Conservation (phyloP, 2,888 invertebrate genomes). For the Melanostoma scalare region DNA sequence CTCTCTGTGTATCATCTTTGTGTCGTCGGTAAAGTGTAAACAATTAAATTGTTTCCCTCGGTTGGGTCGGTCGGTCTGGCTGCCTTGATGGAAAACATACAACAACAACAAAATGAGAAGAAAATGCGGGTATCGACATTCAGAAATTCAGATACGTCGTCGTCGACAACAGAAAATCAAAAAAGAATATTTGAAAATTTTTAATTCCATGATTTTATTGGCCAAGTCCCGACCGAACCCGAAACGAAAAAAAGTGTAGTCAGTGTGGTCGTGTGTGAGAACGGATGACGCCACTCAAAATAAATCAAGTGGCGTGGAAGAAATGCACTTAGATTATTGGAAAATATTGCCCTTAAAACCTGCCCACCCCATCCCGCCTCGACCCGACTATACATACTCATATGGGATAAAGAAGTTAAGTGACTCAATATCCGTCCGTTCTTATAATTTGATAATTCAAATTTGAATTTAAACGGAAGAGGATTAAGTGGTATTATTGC, state of each 20-base stretch:
- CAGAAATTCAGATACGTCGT: slow-evolving; percentile 51
- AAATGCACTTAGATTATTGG: slow-evolving; percentile 68
- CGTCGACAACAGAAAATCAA: slow-evolving; percentile 41
- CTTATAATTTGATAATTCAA: slow-evolving; percentile 46
- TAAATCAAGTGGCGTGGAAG: slow-evolving; percentile 70
- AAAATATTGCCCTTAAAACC: slow-evolving; percentile 34
- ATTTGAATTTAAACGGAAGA: slow-evolving; percentile 44
- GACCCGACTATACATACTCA: background rate
- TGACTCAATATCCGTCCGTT: slow-evolving; percentile 70
- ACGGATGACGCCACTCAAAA: slow-evolving; percentile 72
- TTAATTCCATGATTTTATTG: slow-evolving; percentile 65
- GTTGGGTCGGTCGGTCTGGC: background rate
- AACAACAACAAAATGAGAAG: slow-evolving; percentile 4
- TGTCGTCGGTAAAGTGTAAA: slow-evolving; percentile 48
- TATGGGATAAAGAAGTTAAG: slow-evolving; percentile 51
- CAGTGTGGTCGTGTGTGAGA: slow-evolving; percentile 42
- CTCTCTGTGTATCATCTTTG: slow-evolving; percentile 1
- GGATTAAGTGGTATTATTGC: slow-evolving; percentile 48
- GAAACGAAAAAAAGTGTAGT: too few species aligned
- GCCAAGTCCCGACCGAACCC: slow-evolving; percentile 23
- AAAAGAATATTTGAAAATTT: slow-evolving; percentile 56
- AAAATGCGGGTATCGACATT: slow-evolving; percentile 64
- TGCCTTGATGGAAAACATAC: background rate
- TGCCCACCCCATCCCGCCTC: too few species aligned
- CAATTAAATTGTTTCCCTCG: slow-evolving; percentile 56